phyloP scores from a whole-genome alignment of 2,797 vertebrate species.

The Cyprinella venusta region DNA sequence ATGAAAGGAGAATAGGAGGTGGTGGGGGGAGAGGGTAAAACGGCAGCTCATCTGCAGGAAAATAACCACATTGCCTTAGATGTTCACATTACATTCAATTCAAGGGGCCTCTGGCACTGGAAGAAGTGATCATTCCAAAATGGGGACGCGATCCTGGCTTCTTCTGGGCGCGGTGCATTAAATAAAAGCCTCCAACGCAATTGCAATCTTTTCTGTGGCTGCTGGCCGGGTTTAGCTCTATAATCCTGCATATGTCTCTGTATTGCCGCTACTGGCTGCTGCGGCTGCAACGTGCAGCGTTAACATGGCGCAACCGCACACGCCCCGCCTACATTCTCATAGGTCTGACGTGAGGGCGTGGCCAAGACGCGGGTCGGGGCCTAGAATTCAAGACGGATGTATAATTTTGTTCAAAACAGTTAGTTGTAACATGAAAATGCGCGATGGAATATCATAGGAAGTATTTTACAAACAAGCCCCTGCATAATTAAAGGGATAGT shows the following conservation, averaged over 20 bases:
- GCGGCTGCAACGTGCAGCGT: constrained; percentile 48
- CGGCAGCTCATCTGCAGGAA: constrained; percentile 50
- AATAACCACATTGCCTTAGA: constrained; percentile 49
- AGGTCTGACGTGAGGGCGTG: constrained; percentile 37
- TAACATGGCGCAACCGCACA: constrained; percentile 58
- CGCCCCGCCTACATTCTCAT: constrained; percentile 52
- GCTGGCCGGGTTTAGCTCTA: constrained; percentile 23
- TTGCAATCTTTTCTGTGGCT: constrained; percentile 16
- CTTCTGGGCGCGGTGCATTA: background rate
- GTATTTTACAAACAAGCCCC: background rate
- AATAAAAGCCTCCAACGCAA: background rate
- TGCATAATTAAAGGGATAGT: background rate
- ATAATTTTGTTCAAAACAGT: background rate
- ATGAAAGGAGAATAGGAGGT: constrained; percentile 31
- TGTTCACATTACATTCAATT: constrained; percentile 37
- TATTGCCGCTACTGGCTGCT: constrained; percentile 29
- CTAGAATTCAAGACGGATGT: background rate
- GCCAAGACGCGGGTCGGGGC: background rate
- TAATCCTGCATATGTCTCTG: constrained; percentile 39
- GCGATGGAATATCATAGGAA: too few relatives aligned
- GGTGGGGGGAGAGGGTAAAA: background rate
- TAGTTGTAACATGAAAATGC: background rate
- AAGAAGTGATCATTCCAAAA: constrained; percentile 2
- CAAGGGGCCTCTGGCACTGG: constrained; percentile 24
- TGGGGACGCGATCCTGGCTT: background rate